phyloP scores from a whole-genome alignment of 1,140 invertebrate species.

The Zelostemma sp. region DNA sequence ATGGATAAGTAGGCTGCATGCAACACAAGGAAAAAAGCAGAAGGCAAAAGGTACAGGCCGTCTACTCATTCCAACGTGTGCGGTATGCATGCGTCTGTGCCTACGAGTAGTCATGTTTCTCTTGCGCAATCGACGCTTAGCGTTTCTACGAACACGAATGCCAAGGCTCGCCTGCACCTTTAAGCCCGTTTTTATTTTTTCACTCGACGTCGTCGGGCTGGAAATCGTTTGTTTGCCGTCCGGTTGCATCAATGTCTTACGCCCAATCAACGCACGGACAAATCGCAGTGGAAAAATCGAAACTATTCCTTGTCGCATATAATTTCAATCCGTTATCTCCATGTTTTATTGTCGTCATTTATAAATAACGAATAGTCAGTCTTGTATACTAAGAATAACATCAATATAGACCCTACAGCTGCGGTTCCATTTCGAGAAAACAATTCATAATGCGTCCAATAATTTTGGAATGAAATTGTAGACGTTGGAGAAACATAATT shows the following conservation, averaged over 20 bases:
- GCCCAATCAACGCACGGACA: no score
- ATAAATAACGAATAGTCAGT: no score
- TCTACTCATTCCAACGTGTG: conserved; percentile 9
- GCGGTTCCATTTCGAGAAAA: neutral
- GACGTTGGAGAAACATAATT: neutral
- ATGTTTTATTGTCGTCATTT: no score
- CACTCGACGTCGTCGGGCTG: neutral
- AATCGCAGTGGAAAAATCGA: no score
- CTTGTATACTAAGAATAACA: neutral
- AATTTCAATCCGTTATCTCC: no score
- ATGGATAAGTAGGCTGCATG: conserved; percentile 37
- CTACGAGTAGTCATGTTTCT: conserved; percentile 7
- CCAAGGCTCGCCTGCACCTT: conserved; percentile 15
- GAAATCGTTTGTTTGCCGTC: neutral
- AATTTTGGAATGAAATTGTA: conserved; percentile 1
- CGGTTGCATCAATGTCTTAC: neutral
- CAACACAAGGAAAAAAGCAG: conserved; percentile 5
- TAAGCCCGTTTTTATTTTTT: conserved; percentile 2
- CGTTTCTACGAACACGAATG: conserved; percentile 32
- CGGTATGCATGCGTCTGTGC: conserved; percentile 11
- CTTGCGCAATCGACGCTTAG: conserved; percentile 34
- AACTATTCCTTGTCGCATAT: no score
- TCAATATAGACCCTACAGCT: neutral
- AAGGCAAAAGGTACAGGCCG: conserved; percentile 9
- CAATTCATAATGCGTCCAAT: conserved; percentile 3